Percentiles rank a stretch among this genome's conserved stretches.
Evolutionary conservation across 2,113 vertebrate species (phyloP).

Genomic region (Lates calcarifer): DNA sequence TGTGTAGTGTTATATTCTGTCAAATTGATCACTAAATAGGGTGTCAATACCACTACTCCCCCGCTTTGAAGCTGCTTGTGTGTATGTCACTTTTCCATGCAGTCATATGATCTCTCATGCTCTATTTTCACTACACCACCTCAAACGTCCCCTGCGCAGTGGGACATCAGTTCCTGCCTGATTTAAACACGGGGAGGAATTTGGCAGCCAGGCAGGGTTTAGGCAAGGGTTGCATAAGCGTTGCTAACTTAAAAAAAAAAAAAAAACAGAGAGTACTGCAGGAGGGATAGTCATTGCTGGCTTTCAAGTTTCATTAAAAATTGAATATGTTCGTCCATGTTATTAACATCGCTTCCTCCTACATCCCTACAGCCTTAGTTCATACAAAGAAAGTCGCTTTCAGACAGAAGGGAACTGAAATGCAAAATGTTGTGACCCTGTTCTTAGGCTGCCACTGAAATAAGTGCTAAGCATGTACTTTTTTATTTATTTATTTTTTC

Average conservation of each 20-base stretch:
- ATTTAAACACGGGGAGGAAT: conserved; percentile 17
- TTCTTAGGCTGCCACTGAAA: not conserved
- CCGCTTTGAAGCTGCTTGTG: conserved; percentile 10
- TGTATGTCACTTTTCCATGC: not conserved
- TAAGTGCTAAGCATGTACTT: not conserved
- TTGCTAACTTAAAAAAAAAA: conserved; percentile 5
- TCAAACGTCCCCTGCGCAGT: conserved; percentile 32
- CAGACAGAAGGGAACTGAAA: conserved; percentile 10
- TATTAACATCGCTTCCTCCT: conserved; percentile 7
- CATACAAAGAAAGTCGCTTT: conserved; percentile 27
- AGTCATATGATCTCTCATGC: not conserved
- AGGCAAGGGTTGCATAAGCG: conserved; percentile 40
- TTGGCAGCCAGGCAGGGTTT: conserved; percentile 11
- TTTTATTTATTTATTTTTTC: not conserved
- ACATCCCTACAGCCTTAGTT: conserved; percentile 15
- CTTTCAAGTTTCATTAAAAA: conserved; percentile 70
- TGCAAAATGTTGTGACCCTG: conserved; percentile 8
- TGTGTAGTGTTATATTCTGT: not conserved
- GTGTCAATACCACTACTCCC: not conserved
- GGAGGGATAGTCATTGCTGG: conserved; percentile 37
- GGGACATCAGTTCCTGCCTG: not conserved
- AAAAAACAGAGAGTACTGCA: conserved; percentile 21
- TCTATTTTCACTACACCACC: not conserved
- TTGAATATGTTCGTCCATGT: conserved; percentile 33
- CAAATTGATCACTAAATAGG: not conserved